These are phyloP conservation scores for Zaprionus vittiger DNA, from an alignment of 1,140 invertebrate genomes.

Conservation along the genomic window DNA sequence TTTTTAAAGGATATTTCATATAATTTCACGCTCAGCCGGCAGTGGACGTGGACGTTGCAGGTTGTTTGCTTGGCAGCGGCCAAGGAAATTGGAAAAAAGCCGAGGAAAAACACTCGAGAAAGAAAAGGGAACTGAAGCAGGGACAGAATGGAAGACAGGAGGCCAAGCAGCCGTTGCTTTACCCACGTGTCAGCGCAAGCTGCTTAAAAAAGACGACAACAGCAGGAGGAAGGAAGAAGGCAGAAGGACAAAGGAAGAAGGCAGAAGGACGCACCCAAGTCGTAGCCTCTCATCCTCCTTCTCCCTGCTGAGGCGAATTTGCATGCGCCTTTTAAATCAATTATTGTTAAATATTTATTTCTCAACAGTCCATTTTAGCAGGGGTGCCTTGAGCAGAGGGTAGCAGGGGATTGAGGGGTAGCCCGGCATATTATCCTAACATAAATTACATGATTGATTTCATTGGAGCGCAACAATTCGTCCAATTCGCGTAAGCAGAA, in stretches of 20 bases:
- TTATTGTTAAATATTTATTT: slow-evolving; percentile 83
- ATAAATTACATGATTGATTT: slow-evolving; percentile 83
- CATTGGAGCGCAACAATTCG: slow-evolving; percentile 58
- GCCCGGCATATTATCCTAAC: slow-evolving; percentile 74
- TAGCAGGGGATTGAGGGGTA: not conserved
- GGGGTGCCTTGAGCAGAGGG: not conserved
- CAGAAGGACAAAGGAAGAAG: not conserved
- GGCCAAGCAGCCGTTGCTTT: slow-evolving; percentile 64
- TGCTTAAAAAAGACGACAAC: slow-evolving; percentile 57
- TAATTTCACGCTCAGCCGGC: slow-evolving; percentile 61
- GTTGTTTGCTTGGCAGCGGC: slow-evolving; percentile 61
- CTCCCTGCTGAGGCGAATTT: slow-evolving; percentile 53
- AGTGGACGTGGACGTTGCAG: slow-evolving; percentile 22
- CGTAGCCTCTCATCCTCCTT: not conserved
- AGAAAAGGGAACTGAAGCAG: not conserved
- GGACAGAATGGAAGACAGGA: not conserved
- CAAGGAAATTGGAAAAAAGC: slow-evolving; percentile 58
- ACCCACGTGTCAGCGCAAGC: slow-evolving; percentile 74
- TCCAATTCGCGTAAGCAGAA: slow-evolving; percentile 31
- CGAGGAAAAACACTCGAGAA: not conserved
- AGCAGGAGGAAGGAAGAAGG: not conserved
- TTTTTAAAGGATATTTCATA: slow-evolving; percentile 82
- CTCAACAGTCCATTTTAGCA: slow-evolving; percentile 71
- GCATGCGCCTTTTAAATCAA: slow-evolving; percentile 83
- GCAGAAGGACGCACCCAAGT: slow-evolving; percentile 1